Evolutionary conservation across 1,140 invertebrate species (phyloP).

Genomic region (Lasioglossum baleicum): DNA sequence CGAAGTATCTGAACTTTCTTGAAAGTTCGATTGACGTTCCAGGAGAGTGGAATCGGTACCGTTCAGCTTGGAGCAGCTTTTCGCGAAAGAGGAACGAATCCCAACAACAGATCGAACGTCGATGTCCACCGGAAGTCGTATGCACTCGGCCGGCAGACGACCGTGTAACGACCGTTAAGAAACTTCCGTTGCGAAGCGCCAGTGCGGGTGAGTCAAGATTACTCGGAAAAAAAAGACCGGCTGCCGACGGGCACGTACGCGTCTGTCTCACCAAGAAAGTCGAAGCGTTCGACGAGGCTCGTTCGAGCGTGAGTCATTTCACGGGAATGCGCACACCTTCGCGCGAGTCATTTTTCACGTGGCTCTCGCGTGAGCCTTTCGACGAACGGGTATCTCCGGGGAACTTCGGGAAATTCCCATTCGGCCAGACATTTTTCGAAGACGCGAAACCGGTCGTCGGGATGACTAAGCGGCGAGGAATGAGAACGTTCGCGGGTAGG

Average conservation of each 20-base stretch:
- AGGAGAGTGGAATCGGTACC: too few relatives aligned
- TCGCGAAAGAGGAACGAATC: too few relatives aligned
- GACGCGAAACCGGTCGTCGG: too few relatives aligned
- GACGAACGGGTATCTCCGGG: too few relatives aligned
- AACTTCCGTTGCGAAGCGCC: conserved; percentile 42
- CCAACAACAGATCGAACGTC: not conserved
- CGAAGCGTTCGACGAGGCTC: conserved; percentile 18
- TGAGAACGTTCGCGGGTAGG: too few relatives aligned
- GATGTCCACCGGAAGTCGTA: conserved; percentile 38
- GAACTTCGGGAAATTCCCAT: too few relatives aligned
- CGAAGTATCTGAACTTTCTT: too few relatives aligned
- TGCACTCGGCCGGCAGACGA: not conserved
- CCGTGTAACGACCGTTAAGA: conserved; percentile 46
- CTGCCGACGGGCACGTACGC: not conserved
- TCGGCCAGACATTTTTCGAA: too few relatives aligned
- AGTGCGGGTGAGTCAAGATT: conserved; percentile 50
- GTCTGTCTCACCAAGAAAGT: conserved; percentile 17
- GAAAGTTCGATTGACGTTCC: too few relatives aligned
- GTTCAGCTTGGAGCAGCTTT: too few relatives aligned
- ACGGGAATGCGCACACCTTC: conserved; percentile 46
- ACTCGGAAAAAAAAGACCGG: conserved; percentile 16
- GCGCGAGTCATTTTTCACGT: not conserved
- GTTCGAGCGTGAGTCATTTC: conserved; percentile 31
- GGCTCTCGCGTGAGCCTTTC: not conserved
- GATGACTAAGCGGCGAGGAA: too few relatives aligned